Base-by-base conservation (phyloP, 2,888 invertebrate genomes). In the Bhutanitis thaidina region DNA sequence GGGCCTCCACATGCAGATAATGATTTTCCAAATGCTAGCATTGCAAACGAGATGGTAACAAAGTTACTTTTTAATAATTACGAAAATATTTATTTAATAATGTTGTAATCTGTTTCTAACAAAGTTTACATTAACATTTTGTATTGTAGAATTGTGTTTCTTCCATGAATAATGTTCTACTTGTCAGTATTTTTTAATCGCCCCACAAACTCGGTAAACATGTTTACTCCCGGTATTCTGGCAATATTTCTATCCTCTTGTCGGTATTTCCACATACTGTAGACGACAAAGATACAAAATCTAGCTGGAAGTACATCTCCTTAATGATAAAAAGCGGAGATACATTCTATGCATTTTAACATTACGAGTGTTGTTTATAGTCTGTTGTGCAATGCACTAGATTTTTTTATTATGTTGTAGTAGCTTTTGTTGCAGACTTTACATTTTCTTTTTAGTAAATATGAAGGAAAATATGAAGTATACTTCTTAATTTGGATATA, bases 181-280 rank as follows among this genome's bases (percentile, higher is more conserved):
- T 63, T 67, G 69, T 77, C 75, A 76, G 71, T 59, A 58, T 61
- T 79, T 81, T 83, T 81, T 77, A 80, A 83, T 77, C 79, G 74
- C 57, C 66, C 64, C 68, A 62, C 64, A 63, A 68, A 72, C 70
- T 71, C 62, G 64, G 85, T 85, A 85, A 86, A 86, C 86, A 86
- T 85, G 86, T 86, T 86, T 87, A 84, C 84, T 74, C 71, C 75
- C 70, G 71, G 74, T 71, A 70, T 77, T 75, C 72, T 58, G 65
- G 69, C 71, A 72, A 77, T 83, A 84, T 81, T 76, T 84, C 77
- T 83, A 81, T 84, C 81, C 80, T 77, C 71, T 71, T 67, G 74
- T 72, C 69, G 74, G 74, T 82, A 79, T 77, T 77, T 77, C 70
- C 76, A 67, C 73, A 71, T 74, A 69, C 66, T 71, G 69, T 73